These are phyloP conservation scores for Mongoloraphidia duomilia DNA, from an alignment of 2,888 invertebrate genomes.

Conservation along the genomic window DNA sequence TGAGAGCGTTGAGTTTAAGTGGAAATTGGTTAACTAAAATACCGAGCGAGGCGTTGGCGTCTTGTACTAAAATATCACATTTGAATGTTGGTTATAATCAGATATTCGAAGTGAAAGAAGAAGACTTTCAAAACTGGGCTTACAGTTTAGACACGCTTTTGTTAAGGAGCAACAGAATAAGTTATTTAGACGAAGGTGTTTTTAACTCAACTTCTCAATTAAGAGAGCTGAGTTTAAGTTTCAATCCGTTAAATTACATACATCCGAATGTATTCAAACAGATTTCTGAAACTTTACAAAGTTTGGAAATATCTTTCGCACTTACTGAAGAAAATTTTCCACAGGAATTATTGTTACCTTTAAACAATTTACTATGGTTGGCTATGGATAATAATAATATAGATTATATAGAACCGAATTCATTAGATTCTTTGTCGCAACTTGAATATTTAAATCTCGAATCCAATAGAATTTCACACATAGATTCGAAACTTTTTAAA, in stretches of 20 bases:
- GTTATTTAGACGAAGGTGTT: slow-evolving; percentile 52
- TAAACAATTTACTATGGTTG: slow-evolving; percentile 65
- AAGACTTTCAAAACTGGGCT: slow-evolving; percentile 68
- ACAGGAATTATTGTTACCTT: slow-evolving; percentile 56
- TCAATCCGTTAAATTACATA: slow-evolving; percentile 74
- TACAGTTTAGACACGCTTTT: slow-evolving; percentile 64
- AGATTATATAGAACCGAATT: slow-evolving; percentile 53
- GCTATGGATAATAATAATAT: slow-evolving; percentile 81
- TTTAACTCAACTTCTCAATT: slow-evolving; percentile 61
- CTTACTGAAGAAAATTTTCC: slow-evolving; percentile 68
- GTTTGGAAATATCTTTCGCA: slow-evolving; percentile 74
- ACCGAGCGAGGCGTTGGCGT: slow-evolving; percentile 51
- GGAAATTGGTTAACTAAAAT: slow-evolving; percentile 65
- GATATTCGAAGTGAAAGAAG: slow-evolving; percentile 60
- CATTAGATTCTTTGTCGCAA: slow-evolving; percentile 38
- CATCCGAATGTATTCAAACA: slow-evolving; percentile 68
- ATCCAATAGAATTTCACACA: slow-evolving; percentile 61
- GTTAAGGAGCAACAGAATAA: slow-evolving; percentile 71
- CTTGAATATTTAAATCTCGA: slow-evolving; percentile 74
- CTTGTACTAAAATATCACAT: slow-evolving; percentile 65
- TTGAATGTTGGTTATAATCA: slow-evolving; percentile 80
- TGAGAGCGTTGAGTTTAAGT: slow-evolving; percentile 65
- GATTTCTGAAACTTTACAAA: slow-evolving; percentile 56
- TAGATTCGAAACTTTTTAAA: slow-evolving; percentile 49
- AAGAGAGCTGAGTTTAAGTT: slow-evolving; percentile 79